Evolutionary conservation across 1,140 invertebrate species (phyloP).

Genomic region (Calosoma granatense): DNA sequence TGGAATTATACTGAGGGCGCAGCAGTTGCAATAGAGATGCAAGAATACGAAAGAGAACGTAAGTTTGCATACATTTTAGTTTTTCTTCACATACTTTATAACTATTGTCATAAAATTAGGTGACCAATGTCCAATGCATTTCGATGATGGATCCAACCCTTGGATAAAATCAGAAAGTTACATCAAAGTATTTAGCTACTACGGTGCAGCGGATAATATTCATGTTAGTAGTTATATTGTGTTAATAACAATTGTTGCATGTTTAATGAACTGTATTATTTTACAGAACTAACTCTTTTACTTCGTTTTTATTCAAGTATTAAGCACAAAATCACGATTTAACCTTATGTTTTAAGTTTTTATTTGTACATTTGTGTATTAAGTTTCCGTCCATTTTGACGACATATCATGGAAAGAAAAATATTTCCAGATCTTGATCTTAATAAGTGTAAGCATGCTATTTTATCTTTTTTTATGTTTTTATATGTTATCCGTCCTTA

Average conservation of each 20-base stretch:
- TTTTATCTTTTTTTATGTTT: no score
- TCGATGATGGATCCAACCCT: slow-evolving; percentile 83
- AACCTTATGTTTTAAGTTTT: background rate
- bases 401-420: no score
- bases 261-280: background rate
- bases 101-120: slow-evolving; percentile 34
- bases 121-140: slow-evolving; percentile 90
- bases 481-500: no score
- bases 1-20: slow-evolving; percentile 84
- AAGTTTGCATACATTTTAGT: slow-evolving; percentile 30
- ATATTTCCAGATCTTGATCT: no score
- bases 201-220: background rate
- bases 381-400: background rate
- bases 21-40: slow-evolving; percentile 78
- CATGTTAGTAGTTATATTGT: background rate
- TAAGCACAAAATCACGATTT: background rate
- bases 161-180: slow-evolving; percentile 64
- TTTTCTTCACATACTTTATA: slow-evolving; percentile 11
- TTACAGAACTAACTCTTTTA: background rate
- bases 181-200: slow-evolving; percentile 55
- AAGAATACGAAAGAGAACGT: slow-evolving; percentile 86
- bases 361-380: background rate
- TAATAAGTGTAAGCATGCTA: no score
- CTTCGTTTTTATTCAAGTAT: background rate
- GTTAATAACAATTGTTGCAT: background rate